Evolutionary conservation across 1,140 invertebrate genomes (phyloP), one percentile per base, ranked within the genome.

Genomic region (Arion vulgaris): DNA sequence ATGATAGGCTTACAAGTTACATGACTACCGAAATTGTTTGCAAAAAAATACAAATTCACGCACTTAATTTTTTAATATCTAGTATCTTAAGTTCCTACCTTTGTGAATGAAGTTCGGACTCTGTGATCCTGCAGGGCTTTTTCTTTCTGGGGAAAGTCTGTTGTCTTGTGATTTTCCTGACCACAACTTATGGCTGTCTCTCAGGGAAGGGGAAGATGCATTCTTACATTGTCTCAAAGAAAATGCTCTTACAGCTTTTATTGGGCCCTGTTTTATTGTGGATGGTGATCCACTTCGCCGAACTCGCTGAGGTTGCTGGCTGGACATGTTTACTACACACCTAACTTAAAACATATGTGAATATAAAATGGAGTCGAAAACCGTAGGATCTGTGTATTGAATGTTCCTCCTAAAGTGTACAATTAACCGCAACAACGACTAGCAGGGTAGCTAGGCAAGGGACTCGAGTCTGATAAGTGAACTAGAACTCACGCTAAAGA

Each of bases 201-300:
- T 82, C 28, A 83, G 72, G 36, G 86, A 84, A 32, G 88, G 85
- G 0, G 88, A 89, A 68, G 82, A 81, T 34, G 39, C 15, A 28
- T 71, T 69, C 17, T 66, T 53, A 69, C 81, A 85, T 45, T 87
- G 80, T 84, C 86, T 89, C 81, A 89, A 78, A 17, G 85, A 84
- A 80, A 88, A 89, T 68, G 84, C 84, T 78, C 82, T 84, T 28
- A 88, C 86, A 76, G 88, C 88, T 86, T 89, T 89, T 83, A 89
- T 87, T 28, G 88, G 88, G 82, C 88, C 85, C 39, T 85, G 85
- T 81, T 86, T 86, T 73, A 84, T 84, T 17, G 85, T 83, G 38
- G 87, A 85, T 51, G 88, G 88, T 28, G 88, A 89, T 75, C 83
- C 85, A 85, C 86, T 89, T 83, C 83, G 80, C 23, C 88, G 82